Evolutionary conservation across 2,113 vertebrate species (phyloP), one percentile per base, ranked within the genome.

Genomic region (Stigmatopora nigra): DNA sequence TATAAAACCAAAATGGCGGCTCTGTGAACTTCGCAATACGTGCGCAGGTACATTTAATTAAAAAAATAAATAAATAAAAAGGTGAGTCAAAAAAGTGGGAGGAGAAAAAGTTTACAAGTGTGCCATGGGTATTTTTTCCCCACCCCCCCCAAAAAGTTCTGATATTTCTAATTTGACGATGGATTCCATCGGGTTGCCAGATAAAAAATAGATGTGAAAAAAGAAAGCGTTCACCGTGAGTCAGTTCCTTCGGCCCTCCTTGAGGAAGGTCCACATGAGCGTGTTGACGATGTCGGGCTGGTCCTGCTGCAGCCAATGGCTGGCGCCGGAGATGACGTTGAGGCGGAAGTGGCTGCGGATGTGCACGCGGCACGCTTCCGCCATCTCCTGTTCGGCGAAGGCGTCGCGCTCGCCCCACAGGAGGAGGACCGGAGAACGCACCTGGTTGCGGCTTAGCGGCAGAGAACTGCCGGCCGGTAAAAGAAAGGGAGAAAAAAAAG

Each of bases 221-320:
- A 60, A 15, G 19, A 45, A 61, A 45, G 59, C 20, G 17, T 60
- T 60, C 57, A 44, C 13, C 59, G 12, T 9, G 59, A 19, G 13
- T 77, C 84, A 91, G 86, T 88, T 89, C 80, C 90, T 89, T 87
- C 89, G 86, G 72, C 95, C 93, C 87, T 98, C 95, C 81, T 96
- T 96, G 68, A 99, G 90, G 89, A 99, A 99, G 75, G 93, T 98
- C 96, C 96, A 98, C 89, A 98, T 98, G 87, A 99, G 89, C 74
- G 93, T 95, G 89, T 99, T 99, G 61, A 99, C 95, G 52, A 96
- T 93, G 61, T 99, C 93, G 7, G 97, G 95, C 86, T 97, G 95
- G 88, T 99, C 95, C 87, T 99, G 95, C 85, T 99, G 96, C 80
- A 99, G 93, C 96, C 96, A 98, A 25, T 99, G 96, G 60, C 96